These are phyloP conservation scores for Muscidifurax raptorellus DNA, from an alignment of 1,140 invertebrate genomes.

Conservation along the genomic window DNA sequence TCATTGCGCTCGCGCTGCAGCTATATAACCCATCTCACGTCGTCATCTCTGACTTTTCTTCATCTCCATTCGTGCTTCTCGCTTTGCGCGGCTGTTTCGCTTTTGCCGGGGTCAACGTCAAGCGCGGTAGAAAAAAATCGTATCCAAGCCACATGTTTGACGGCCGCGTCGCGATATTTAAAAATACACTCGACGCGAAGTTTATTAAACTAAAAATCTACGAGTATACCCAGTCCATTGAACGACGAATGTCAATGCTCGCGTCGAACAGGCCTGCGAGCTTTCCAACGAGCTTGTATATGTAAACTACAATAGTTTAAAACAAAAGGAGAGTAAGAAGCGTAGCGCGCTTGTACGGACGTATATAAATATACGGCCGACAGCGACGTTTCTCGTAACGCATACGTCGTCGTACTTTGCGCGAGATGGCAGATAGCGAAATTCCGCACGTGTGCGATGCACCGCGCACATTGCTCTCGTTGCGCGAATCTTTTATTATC, in stretches of 20 bases:
- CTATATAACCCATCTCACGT: neutral
- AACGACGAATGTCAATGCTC: too few relatives aligned
- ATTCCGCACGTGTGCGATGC: neutral
- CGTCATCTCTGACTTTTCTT: neutral
- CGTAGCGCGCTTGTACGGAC: neutral
- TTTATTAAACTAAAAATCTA: too few relatives aligned
- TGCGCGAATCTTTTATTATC: neutral
- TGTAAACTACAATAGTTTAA: too few relatives aligned
- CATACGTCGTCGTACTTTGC: conserved; percentile 8
- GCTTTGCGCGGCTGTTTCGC: neutral
- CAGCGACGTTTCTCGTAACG: conserved; percentile 6
- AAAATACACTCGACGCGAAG: too few relatives aligned
- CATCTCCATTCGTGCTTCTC: neutral
- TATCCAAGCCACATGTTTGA: too few relatives aligned
- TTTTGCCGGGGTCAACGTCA: too few relatives aligned
- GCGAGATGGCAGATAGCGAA: conserved; percentile 10
- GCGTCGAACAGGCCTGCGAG: too few relatives aligned
- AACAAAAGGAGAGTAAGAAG: neutral
- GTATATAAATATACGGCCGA: neutral
- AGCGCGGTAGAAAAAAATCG: too few relatives aligned
- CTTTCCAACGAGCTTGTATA: too few relatives aligned
- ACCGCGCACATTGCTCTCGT: neutral
- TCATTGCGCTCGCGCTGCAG: neutral
- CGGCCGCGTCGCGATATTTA: too few relatives aligned
- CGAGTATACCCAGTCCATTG: too few relatives aligned